phyloP scores from a whole-genome alignment of 1,140 invertebrate genomes.

The Drosophila kepulauana region DNA sequence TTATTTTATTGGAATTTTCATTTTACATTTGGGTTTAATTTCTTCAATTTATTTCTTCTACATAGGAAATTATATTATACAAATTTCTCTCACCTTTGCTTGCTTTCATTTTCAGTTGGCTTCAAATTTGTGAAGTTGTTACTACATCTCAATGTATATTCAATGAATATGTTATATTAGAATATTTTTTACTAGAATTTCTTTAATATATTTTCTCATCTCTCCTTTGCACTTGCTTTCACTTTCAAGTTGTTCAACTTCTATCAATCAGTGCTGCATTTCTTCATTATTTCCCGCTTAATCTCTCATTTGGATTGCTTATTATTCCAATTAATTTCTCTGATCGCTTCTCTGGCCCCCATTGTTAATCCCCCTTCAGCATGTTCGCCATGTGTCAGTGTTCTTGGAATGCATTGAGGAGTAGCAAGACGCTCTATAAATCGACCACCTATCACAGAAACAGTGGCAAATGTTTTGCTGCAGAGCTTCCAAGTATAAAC shows the following conservation, averaged over 20 bases:
- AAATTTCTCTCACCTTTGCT: too few species aligned
- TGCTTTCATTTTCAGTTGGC: too few species aligned
- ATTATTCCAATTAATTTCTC: slow-evolving; percentile 16
- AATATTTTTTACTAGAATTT: too few species aligned
- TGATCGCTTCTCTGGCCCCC: slow-evolving; percentile 4
- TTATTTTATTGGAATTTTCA: too few species aligned
- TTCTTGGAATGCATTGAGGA: slow-evolving; percentile 19
- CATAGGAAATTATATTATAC: too few species aligned
- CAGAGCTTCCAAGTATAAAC: slow-evolving; percentile 36
- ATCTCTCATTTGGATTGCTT: not conserved
- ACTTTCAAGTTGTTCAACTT: not conserved
- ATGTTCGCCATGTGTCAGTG: slow-evolving; percentile 9
- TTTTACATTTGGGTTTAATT: too few species aligned
- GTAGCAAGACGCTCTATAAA: not conserved
- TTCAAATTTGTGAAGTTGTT: too few species aligned
- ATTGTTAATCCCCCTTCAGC: slow-evolving; percentile 24
- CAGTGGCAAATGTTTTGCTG: slow-evolving; percentile 22
- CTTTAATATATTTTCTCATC: too few species aligned
- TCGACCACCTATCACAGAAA: slow-evolving; percentile 5
- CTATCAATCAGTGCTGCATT: not conserved
- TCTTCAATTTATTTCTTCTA: too few species aligned
- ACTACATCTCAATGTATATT: too few species aligned
- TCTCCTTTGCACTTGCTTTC: not conserved
- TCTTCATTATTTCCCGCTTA: too few species aligned
- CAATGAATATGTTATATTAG: too few species aligned